Conservation (phyloP, 2,113 vertebrate species). For the Ahaetulla prasina region DNA sequence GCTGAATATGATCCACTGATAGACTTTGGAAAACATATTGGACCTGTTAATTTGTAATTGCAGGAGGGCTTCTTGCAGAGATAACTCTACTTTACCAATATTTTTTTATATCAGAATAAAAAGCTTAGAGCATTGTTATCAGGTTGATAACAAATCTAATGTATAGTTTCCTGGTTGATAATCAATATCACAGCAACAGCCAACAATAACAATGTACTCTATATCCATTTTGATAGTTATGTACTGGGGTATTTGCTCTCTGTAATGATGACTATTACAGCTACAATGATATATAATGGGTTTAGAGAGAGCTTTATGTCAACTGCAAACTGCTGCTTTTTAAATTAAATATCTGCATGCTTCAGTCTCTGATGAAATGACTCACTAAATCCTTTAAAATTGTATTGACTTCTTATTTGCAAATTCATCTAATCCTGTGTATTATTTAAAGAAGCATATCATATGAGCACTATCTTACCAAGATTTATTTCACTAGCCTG, state of each 20-base stretch:
- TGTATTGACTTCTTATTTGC: conserved; percentile 38
- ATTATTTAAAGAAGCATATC: conserved; percentile 16
- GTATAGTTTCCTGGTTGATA: conserved; percentile 27
- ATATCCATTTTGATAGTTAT: conserved; percentile 25
- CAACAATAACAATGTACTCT: neutral
- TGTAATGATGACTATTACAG: conserved; percentile 43
- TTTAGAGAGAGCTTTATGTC: conserved; percentile 41
- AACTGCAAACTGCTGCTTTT: conserved; percentile 34
- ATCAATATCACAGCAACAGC: conserved; percentile 1
- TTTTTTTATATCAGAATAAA: conserved; percentile 29
- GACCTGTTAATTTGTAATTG: neutral
- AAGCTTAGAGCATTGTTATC: conserved; percentile 21
- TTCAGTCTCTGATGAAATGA: conserved; percentile 40
- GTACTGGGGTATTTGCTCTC: conserved; percentile 21
- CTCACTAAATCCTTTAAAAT: conserved; percentile 42
- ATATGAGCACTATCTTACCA: conserved; percentile 32
- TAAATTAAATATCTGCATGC: conserved; percentile 45
- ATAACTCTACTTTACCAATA: conserved; percentile 24
- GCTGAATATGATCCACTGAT: neutral
- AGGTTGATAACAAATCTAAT: conserved; percentile 16
- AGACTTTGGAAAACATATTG: neutral
- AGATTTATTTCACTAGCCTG: conserved; percentile 51
- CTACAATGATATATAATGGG: conserved; percentile 25
- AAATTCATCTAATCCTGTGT: conserved; percentile 39
- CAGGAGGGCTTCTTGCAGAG: neutral